A percentile compares a stretch with the other conserved stretches of the same genome.
These are phyloP conservation scores for Chlamydotis undulata DNA, from an alignment of 2,113 vertebrate genomes.

Conservation along the genomic window DNA sequence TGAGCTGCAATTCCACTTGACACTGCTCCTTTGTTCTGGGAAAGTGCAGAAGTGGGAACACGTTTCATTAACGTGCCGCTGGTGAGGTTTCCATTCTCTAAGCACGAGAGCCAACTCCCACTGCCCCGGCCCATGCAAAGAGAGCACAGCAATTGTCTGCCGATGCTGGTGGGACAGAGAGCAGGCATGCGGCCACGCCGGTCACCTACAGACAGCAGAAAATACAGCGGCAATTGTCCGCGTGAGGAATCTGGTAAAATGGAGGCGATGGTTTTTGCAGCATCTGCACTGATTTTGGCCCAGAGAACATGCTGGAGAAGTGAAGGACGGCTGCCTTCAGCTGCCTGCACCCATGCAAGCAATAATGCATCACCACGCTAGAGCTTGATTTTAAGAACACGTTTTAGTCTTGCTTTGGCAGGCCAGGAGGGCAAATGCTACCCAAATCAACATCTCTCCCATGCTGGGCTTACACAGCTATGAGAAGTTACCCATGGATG, in stretches of 20 bases:
- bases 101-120: conserved; percentile 55
- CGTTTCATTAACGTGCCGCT: neutral
- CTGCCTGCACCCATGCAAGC: neutral
- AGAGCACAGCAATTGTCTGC: conserved; percentile 37
- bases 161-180: neutral
- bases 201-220: conserved; percentile 35
- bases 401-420: neutral
- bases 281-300: neutral
- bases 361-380: fast-evolving
- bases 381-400: neutral
- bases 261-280: neutral
- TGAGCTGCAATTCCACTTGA: conserved; percentile 62
- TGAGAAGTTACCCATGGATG: neutral
- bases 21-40: conserved; percentile 75
- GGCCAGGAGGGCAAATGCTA: neutral
- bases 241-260: neutral
- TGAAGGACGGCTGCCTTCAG: neutral
- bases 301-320: fast-evolving
- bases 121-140: neutral
- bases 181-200: neutral
- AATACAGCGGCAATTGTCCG: neutral
- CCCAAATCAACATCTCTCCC: neutral
- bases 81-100: conserved; percentile 42
- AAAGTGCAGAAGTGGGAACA: conserved; percentile 72
- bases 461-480: neutral